A percentile compares a stretch with the other conserved stretches of the same genome.
Evolutionary conservation across 2,797 vertebrate genomes (phyloP).

Genomic region (Takifugu rubripes): DNA sequence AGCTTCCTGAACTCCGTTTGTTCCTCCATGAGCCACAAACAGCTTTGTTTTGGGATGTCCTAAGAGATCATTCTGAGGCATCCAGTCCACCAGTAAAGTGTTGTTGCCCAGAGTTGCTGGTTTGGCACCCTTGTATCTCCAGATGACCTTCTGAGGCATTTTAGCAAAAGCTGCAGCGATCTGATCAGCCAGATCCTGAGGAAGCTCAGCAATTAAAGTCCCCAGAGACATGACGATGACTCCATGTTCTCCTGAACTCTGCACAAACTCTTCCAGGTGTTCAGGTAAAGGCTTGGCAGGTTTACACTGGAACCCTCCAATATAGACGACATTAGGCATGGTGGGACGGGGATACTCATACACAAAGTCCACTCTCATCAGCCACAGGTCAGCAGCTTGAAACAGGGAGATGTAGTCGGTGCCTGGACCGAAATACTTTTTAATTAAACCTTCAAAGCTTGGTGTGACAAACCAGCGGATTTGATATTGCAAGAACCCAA

Average conservation of each 20-base stretch:
- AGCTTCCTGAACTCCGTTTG: constrained; percentile 68
- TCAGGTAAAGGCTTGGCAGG: constrained; percentile 59
- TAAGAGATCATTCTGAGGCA: constrained; percentile 75
- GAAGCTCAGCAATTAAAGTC: constrained; percentile 64
- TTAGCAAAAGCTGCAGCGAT: constrained; percentile 68
- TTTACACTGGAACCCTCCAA: constrained; percentile 75
- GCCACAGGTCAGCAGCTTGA: constrained; percentile 67
- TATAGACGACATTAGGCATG: constrained; percentile 61
- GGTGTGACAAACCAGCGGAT: neutral
- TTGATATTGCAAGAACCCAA: constrained; percentile 6
- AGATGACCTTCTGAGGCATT: constrained; percentile 77
- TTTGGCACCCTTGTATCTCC: constrained; percentile 65
- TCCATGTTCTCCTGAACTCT: constrained; percentile 72
- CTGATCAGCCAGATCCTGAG: constrained; percentile 56
- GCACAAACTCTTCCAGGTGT: constrained; percentile 67
- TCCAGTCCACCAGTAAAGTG: constrained; percentile 72
- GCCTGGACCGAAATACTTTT: constrained; percentile 55
- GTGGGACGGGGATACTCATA: constrained; percentile 3
- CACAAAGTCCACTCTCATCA: constrained; percentile 69
- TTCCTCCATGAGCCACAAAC: constrained; percentile 75
- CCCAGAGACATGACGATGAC: constrained; percentile 78
- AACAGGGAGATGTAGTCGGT: constrained; percentile 43
- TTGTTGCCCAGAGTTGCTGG: constrained; percentile 70
- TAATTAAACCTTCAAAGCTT: constrained; percentile 11
- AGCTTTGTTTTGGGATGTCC: constrained; percentile 65